Conservation (phyloP, 2,888 invertebrate genomes). For the Sipha maydis region DNA sequence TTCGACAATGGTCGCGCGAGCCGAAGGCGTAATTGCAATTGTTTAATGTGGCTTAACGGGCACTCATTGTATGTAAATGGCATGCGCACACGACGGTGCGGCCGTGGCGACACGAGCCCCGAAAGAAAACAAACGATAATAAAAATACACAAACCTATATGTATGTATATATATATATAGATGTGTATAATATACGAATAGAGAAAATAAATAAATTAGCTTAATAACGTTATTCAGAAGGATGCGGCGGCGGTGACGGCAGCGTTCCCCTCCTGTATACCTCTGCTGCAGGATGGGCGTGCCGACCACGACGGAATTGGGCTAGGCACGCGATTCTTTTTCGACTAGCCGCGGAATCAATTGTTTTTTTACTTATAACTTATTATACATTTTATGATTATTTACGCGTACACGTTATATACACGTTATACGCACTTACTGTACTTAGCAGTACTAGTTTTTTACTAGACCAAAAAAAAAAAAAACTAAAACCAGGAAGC, state of each 20-base stretch:
- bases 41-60: slow-evolving; percentile 58
- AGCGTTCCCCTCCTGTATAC: slow-evolving; percentile 14
- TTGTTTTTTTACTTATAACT: not conserved
- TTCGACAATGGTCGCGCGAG: slow-evolving; percentile 46
- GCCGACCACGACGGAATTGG: slow-evolving; percentile 54
- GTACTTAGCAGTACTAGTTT: not conserved
- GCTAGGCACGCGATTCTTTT: slow-evolving; percentile 54
- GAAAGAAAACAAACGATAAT: slow-evolving; percentile 59
- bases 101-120: slow-evolving; percentile 50
- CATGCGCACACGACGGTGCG: slow-evolving; percentile 8
- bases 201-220: slow-evolving; percentile 51
- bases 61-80: slow-evolving; percentile 59
- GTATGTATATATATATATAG: not conserved
- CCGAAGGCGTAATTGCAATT: slow-evolving; percentile 58
- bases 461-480: not conserved
- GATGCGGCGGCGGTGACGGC: slow-evolving; percentile 39
- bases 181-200: slow-evolving; percentile 1
- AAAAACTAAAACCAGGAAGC: slow-evolving; percentile 32
- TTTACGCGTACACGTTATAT: not conserved
- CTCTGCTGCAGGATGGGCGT: slow-evolving; percentile 57
- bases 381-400: not conserved
- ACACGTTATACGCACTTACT: no score
- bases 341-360: slow-evolving; percentile 44
- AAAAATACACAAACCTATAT: slow-evolving; percentile 7
- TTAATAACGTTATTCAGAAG: slow-evolving; percentile 56